Conservation (phyloP, 2,113 vertebrate genomes). For the Cyrtonyx montezumae region DNA sequence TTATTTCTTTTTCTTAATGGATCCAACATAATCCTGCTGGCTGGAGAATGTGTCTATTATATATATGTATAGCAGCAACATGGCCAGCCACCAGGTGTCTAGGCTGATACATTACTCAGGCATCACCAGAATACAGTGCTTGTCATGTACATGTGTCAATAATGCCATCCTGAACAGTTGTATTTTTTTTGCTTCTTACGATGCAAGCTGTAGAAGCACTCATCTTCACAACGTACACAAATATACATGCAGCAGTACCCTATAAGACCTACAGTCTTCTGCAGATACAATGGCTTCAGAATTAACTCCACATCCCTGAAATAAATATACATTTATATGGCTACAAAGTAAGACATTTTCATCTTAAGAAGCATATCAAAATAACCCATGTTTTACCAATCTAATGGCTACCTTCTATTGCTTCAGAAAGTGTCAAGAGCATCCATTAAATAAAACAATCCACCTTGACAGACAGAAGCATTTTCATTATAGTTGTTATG, state of each 20-base stretch:
- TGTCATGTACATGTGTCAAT: rapidly evolving
- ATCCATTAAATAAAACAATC: background rate
- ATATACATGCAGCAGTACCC: background rate
- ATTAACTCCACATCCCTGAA: background rate
- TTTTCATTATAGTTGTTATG: background rate
- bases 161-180: background rate
- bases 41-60: background rate
- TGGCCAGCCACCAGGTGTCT: background rate
- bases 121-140: background rate
- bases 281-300: background rate
- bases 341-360: background rate
- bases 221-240: background rate
- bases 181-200: background rate
- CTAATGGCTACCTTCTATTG: background rate
- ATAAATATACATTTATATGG: rapidly evolving
- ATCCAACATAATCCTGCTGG: background rate
- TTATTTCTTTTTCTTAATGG: background rate
- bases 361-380: background rate
- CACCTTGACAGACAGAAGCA: background rate
- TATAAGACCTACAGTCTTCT: background rate
- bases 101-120: background rate
- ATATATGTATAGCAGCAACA: background rate
- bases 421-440: background rate
- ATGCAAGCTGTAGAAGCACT: rapidly evolving
- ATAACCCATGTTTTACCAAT: background rate